These are phyloP conservation scores for Phataginus tricuspis DNA, from an alignment of 2,797 vertebrate genomes.

Conservation along the genomic window DNA sequence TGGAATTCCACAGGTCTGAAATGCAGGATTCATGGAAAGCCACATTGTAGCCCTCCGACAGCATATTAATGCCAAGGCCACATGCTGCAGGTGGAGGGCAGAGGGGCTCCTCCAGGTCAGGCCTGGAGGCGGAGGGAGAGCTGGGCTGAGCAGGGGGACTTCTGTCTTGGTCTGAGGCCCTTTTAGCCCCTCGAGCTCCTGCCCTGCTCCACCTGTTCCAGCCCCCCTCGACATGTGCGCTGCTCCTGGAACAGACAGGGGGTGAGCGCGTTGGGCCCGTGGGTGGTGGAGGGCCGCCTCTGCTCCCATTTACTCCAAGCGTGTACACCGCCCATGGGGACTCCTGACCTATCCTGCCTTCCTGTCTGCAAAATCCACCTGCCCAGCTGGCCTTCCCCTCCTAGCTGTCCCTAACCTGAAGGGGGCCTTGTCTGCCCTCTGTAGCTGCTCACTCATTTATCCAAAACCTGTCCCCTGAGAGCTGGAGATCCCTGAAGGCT, in stretches of 20 bases:
- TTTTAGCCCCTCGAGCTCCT: background rate
- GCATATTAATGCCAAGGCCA: background rate
- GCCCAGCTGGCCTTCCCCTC: background rate
- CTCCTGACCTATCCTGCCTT: background rate
- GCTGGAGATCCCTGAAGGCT: background rate
- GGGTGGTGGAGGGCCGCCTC: accelerated
- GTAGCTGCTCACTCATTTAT: background rate
- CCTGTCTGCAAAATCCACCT: background rate
- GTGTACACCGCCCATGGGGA: background rate
- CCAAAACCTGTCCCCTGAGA: background rate
- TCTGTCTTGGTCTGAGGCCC: accelerated
- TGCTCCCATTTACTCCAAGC: background rate
- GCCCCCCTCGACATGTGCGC: too few relatives aligned
- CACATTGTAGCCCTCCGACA: background rate
- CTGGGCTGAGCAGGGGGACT: background rate
- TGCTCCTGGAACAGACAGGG: background rate
- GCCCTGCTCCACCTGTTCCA: too few relatives aligned
- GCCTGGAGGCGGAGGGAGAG: accelerated
- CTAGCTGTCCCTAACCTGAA: background rate
- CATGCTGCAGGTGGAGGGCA: background rate
- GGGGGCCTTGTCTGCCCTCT: background rate
- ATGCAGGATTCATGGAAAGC: background rate
- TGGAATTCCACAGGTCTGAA: background rate
- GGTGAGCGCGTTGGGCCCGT: background rate
- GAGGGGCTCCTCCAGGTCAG: background rate